These are phyloP conservation scores for Cartodere bifasciata DNA, from an alignment of 2,888 invertebrate species.

Conservation along the genomic window DNA sequence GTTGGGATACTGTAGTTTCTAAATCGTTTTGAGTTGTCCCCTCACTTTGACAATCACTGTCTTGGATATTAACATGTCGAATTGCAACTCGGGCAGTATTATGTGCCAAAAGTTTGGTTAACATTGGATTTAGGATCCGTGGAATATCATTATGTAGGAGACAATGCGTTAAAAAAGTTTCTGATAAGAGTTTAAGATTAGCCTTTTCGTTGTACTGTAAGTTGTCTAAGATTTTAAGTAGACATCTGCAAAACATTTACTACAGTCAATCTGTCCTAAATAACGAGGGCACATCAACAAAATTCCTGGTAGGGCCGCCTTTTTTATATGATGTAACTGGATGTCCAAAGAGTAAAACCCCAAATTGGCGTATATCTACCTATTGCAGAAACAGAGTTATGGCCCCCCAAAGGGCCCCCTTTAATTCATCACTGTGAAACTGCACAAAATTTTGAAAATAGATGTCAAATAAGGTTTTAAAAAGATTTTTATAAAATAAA, in stretches of 20 bases:
- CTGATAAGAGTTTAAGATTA: conserved; percentile 49
- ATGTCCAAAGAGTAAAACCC: too few relatives aligned
- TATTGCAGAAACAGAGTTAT: too few relatives aligned
- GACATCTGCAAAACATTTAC: conserved; percentile 49
- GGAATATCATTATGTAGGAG: conserved; percentile 65
- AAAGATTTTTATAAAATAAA: too few relatives aligned
- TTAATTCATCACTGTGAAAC: too few relatives aligned
- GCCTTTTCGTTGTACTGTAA: conserved; percentile 44
- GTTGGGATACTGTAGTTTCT: conserved; percentile 27
- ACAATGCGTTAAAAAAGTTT: conserved; percentile 63
- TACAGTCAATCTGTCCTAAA: too few relatives aligned
- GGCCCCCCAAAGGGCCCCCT: too few relatives aligned
- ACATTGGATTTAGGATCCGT: conserved; percentile 62
- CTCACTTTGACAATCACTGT: conserved; percentile 35
- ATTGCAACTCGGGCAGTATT: conserved; percentile 72
- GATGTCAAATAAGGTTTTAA: too few relatives aligned
- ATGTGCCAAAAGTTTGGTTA: conserved; percentile 62
- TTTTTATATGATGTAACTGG: too few relatives aligned
- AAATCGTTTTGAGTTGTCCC: conserved; percentile 22
- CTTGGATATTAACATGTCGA: conserved; percentile 53
- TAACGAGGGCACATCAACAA: too few relatives aligned
- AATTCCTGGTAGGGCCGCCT: too few relatives aligned
- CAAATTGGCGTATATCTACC: too few relatives aligned
- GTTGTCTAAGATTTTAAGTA: conserved; percentile 61
- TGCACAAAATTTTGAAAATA: too few relatives aligned